Conservation (phyloP, 2,113 vertebrate species). For the Myotis davidii region DNA sequence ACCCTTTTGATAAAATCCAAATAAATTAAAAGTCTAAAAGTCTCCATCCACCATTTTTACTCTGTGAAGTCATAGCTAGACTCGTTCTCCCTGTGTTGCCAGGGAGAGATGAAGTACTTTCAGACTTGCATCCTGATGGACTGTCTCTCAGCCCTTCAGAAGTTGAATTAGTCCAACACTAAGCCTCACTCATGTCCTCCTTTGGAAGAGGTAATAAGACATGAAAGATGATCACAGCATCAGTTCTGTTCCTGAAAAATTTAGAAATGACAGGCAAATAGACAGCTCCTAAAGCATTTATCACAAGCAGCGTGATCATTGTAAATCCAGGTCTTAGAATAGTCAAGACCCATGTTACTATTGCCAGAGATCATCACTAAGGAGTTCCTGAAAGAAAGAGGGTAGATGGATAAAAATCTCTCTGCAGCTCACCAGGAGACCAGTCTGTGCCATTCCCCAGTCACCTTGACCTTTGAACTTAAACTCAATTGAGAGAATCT, state of each 20-base stretch:
- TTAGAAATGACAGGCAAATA: background rate
- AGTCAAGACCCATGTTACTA: background rate
- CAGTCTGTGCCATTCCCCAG: background rate
- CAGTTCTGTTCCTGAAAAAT: background rate
- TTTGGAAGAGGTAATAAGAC: background rate
- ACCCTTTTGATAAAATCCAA: conserved; percentile 22
- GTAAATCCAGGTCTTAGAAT: background rate
- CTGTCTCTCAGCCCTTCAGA: background rate
- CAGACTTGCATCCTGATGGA: background rate
- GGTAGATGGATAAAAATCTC: background rate
- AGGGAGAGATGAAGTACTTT: background rate
- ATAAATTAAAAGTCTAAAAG: background rate
- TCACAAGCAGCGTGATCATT: background rate
- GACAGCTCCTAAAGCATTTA: background rate
- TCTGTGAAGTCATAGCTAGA: background rate
- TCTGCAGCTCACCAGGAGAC: background rate
- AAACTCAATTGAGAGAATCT: background rate
- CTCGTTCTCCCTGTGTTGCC: fast-evolving
- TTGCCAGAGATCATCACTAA: background rate
- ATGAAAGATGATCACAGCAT: background rate
- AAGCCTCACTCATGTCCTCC: background rate
- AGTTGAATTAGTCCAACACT: background rate
- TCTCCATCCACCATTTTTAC: background rate
- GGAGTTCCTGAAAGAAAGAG: background rate
- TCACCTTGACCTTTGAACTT: background rate